phyloP scores from a whole-genome alignment of 1,140 invertebrate genomes.

The Apis dorsata region DNA sequence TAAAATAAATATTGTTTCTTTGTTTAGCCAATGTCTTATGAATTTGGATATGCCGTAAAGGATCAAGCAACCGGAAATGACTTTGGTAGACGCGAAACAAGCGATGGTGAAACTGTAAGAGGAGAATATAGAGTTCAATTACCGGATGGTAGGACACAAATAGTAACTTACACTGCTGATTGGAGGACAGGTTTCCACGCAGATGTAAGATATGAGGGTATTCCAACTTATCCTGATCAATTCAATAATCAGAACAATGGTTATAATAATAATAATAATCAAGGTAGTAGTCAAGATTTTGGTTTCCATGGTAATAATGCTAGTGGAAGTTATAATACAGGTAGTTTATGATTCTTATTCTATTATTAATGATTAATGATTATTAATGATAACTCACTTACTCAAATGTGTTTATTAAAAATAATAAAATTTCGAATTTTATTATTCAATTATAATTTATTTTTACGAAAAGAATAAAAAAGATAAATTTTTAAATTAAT shows the following conservation, averaged over 20 bases:
- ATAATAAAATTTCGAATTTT: too few relatives aligned
- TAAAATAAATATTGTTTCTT: conserved; percentile 63
- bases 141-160: conserved; percentile 87
- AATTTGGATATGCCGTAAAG: conserved; percentile 89
- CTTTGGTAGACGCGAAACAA: conserved; percentile 85
- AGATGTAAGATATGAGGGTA: conserved; percentile 88
- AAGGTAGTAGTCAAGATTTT: not conserved
- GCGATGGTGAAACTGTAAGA: conserved; percentile 86
- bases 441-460: not conserved
- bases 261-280: conserved; percentile 54
- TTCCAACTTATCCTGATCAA: conserved; percentile 84
- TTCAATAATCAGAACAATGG: conserved; percentile 68
- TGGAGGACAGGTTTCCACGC: conserved; percentile 89
- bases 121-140: conserved; percentile 88
- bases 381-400: not conserved
- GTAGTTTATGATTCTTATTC: not conserved
- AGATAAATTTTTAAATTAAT: not conserved
- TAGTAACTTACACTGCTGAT: conserved; percentile 89
- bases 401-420: not conserved
- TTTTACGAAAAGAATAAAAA: not conserved
- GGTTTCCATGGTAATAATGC: conserved; percentile 52
- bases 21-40: conserved; percentile 86
- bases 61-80: conserved; percentile 87
- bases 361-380: too few relatives aligned
- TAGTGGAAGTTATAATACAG: conserved; percentile 22